These are phyloP conservation scores for Athalia circularis DNA, from an alignment of 2,888 invertebrate genomes.

Conservation along the genomic window DNA sequence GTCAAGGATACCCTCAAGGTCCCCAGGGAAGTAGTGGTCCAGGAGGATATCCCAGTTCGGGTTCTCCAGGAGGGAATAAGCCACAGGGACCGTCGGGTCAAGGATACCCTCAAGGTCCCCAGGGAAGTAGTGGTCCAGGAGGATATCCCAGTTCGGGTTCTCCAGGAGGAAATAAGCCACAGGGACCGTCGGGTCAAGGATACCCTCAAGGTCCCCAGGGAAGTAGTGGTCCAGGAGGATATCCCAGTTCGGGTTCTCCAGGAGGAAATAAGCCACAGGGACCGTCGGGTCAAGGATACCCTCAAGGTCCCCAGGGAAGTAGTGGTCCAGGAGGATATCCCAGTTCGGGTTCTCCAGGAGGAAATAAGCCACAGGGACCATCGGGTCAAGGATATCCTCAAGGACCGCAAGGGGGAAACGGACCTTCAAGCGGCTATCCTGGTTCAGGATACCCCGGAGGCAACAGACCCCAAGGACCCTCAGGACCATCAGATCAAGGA, in stretches of 20 bases:
- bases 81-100: slow-evolving; percentile 56
- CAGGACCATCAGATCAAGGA: too few relatives aligned
- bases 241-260: slow-evolving; percentile 50
- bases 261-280: background rate
- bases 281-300: background rate
- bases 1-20: slow-evolving; percentile 50
- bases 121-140: slow-evolving; percentile 14
- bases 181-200: slow-evolving; percentile 10
- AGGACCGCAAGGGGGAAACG: slow-evolving; percentile 7
- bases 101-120: slow-evolving; percentile 38
- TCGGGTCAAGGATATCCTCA: slow-evolving; percentile 4
- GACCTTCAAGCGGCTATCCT: slow-evolving; percentile 15
- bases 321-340: slow-evolving; percentile 25
- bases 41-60: slow-evolving; percentile 45
- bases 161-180: background rate
- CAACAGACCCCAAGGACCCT: slow-evolving; percentile 56
- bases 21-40: slow-evolving; percentile 49
- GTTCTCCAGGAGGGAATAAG: slow-evolving; percentile 43
- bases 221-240: slow-evolving; percentile 44
- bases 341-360: slow-evolving; percentile 15
- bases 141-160: slow-evolving; percentile 53
- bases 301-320: slow-evolving; percentile 6
- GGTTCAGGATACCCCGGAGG: slow-evolving; percentile 14
- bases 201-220: slow-evolving; percentile 35
- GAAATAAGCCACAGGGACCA: slow-evolving; percentile 55